phyloP scores from a whole-genome alignment of 2,797 vertebrate species.

The Phoebastria nigripes region DNA sequence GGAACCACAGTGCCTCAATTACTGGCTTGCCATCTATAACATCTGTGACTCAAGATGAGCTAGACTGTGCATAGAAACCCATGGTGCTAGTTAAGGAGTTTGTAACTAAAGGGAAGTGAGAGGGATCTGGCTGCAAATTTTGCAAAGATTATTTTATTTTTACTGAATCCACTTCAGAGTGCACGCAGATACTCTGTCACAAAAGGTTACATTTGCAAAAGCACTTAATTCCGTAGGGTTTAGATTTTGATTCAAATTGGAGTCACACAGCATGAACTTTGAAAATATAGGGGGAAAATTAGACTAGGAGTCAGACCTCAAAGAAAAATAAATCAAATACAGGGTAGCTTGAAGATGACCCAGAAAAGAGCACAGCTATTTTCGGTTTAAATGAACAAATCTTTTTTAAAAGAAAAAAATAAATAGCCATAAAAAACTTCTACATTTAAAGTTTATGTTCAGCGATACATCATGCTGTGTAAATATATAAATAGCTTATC shows the following conservation, averaged over 20 bases:
- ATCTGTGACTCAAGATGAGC: not conserved
- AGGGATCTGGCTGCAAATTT: not conserved
- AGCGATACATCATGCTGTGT: not conserved
- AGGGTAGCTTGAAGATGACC: not conserved
- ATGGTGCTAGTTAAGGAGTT: not conserved
- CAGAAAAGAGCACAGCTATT: not conserved
- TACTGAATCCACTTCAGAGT: not conserved
- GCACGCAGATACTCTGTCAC: not conserved
- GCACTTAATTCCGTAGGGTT: not conserved
- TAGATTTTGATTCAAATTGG: conserved; percentile 19
- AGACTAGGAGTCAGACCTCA: not conserved
- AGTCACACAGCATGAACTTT: not conserved
- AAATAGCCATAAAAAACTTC: not conserved
- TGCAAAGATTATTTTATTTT: not conserved
- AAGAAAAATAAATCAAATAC: not conserved
- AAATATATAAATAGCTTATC: not conserved
- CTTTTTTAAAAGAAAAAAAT: not conserved
- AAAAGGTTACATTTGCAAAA: conserved; percentile 41
- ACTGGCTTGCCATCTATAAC: not conserved
- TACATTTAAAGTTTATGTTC: not conserved
- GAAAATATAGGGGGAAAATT: conserved; percentile 1
- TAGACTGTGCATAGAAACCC: not conserved
- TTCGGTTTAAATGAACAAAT: not conserved
- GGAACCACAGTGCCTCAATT: not conserved
- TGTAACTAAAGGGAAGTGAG: not conserved